These are phyloP conservation scores for Barbus barbus DNA, from an alignment of 2,113 vertebrate genomes.

Conservation along the genomic window DNA sequence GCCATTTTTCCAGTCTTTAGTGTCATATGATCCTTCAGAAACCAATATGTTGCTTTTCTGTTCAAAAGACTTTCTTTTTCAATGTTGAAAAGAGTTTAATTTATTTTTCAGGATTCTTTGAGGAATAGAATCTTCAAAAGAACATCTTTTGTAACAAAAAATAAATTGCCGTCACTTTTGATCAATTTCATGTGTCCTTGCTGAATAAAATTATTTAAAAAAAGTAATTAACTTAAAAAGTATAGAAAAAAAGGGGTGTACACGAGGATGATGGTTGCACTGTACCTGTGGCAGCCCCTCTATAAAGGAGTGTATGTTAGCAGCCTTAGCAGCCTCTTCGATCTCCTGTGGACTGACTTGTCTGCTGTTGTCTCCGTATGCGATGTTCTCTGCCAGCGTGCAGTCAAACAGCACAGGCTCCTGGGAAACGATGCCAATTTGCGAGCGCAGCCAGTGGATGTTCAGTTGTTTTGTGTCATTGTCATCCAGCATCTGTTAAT, in stretches of 20 bases:
- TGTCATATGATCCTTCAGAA: too few species aligned
- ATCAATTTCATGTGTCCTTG: background rate
- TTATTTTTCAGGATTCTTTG: too few species aligned
- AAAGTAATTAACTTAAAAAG: background rate
- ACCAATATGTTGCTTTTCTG: too few species aligned
- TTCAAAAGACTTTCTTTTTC: too few species aligned
- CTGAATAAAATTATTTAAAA: background rate
- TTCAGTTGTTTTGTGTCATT: constrained; percentile 75
- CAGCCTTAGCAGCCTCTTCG: constrained; percentile 79
- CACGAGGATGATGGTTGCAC: background rate
- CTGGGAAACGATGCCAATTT: constrained; percentile 93
- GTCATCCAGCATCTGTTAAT: constrained; percentile 76
- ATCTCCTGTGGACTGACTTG: constrained; percentile 82
- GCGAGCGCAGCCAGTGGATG: constrained; percentile 87
- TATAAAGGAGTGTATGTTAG: constrained; percentile 93
- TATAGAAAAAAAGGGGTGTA: background rate
- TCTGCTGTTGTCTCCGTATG: constrained; percentile 91
- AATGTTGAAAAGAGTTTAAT: too few species aligned
- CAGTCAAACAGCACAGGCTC: constrained; percentile 92
- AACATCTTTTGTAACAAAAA: too few species aligned
- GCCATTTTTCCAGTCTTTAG: too few species aligned
- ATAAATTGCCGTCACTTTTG: too few species aligned
- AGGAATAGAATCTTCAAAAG: too few species aligned
- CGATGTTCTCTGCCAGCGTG: constrained; percentile 90
- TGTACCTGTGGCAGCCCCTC: constrained; percentile 80